phyloP scores from a whole-genome alignment of 2,113 vertebrate genomes.

The Albula goreensis region DNA sequence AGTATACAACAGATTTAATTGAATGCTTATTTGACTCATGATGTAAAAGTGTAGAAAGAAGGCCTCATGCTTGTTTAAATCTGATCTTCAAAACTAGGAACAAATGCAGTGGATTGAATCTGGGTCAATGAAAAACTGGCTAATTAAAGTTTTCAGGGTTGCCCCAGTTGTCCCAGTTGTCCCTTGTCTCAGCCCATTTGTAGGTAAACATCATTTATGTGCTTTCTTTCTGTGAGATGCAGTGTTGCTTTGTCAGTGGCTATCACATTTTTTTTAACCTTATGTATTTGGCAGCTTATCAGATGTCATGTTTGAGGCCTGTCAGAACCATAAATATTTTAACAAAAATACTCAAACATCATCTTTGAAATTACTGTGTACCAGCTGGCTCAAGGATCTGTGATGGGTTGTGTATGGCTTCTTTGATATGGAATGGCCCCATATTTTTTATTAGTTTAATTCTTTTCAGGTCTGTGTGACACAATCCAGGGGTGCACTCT shows the following conservation, averaged over 20 bases:
- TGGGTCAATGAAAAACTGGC: background rate
- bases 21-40: background rate
- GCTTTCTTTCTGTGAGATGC: background rate
- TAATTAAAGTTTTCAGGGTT: slow-evolving; percentile 3
- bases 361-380: too few species aligned
- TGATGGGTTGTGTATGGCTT: too few species aligned
- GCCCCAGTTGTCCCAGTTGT: background rate
- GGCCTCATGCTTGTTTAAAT: background rate
- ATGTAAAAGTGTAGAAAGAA: background rate
- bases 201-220: background rate
- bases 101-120: slow-evolving; percentile 3
- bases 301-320: too few species aligned
- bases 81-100: background rate
- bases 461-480: background rate
- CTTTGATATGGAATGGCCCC: too few species aligned
- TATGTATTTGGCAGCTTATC: too few species aligned
- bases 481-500: background rate
- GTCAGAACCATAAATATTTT: too few species aligned
- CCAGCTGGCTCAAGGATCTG: too few species aligned
- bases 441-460: background rate
- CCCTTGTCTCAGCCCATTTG: background rate
- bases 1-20: background rate
- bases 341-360: too few species aligned
- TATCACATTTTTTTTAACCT: background rate
- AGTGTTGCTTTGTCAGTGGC: background rate